Percentiles rank a stretch among this genome's conserved stretches.
Evolutionary conservation across 2,888 invertebrate species (phyloP).

Genomic region (Scrobipalpa costella): DNA sequence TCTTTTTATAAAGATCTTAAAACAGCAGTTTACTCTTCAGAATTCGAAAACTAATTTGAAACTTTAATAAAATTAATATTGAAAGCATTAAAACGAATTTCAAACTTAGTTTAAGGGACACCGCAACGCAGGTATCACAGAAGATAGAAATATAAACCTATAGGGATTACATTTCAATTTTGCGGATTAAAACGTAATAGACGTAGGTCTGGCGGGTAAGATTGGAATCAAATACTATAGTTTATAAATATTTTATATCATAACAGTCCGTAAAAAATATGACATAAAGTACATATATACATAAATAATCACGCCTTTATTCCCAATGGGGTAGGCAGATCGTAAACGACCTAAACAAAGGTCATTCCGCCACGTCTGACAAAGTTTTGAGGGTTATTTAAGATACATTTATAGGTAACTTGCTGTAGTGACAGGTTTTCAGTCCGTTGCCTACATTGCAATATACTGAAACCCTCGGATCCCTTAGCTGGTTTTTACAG

Average conservation of each 20-base stretch:
- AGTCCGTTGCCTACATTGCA: too few species aligned
- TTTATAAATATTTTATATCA: not conserved
- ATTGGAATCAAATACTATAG: slow-evolving; percentile 35
- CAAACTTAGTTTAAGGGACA: not conserved
- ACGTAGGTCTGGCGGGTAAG: slow-evolving; percentile 34
- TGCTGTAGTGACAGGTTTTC: too few species aligned
- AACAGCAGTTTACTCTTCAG: not conserved
- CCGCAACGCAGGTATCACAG: slow-evolving; percentile 44
- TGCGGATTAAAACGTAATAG: slow-evolving; percentile 48
- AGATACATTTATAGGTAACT: too few species aligned
- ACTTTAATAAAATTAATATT: slow-evolving; percentile 17
- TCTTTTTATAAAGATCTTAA: not conserved
- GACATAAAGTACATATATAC: too few species aligned
- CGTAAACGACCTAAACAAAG: too few species aligned
- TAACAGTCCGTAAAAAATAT: not conserved
- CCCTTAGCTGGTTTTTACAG: too few species aligned
- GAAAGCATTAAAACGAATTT: slow-evolving; percentile 8
- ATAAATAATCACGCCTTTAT: too few species aligned
- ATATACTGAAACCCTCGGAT: too few species aligned
- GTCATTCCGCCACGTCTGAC: too few species aligned
- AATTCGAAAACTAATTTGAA: slow-evolving; percentile 19
- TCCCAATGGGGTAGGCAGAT: too few species aligned
- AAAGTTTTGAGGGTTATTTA: too few species aligned
- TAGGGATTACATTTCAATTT: slow-evolving; percentile 50
- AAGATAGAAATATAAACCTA: slow-evolving; percentile 40